Evolutionary conservation across 2,797 vertebrate genomes (phyloP).

Genomic region (Orestias chungarensis): DNA sequence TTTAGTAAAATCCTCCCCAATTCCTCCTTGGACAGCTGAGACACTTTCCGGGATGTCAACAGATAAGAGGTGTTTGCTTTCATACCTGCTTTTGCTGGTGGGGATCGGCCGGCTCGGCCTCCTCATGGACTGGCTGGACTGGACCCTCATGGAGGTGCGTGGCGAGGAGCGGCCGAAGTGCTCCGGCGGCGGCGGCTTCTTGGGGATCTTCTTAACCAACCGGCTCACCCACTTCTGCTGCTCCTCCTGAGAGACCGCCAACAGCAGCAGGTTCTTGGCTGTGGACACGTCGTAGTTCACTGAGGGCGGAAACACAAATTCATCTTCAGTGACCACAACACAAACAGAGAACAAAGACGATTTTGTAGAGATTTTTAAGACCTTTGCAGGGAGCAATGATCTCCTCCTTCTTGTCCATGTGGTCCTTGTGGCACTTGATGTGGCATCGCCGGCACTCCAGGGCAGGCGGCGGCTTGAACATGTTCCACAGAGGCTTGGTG

Average conservation of each 20-base stretch:
- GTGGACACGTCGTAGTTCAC: slow-evolving; percentile 98
- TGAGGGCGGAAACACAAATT: slow-evolving; percentile 47
- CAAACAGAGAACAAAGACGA: no score
- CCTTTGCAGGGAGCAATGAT: slow-evolving; percentile 91
- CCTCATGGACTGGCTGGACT: slow-evolving; percentile 92
- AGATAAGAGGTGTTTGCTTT: neutral
- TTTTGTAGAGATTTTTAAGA: neutral
- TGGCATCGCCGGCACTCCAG: slow-evolving; percentile 96
- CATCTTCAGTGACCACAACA: neutral
- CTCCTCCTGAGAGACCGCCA: slow-evolving; percentile 93
- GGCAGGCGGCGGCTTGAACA: slow-evolving; percentile 96
- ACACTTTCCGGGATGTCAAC: no score
- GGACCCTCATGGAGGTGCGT: slow-evolving; percentile 93
- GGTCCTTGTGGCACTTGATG: slow-evolving; percentile 97
- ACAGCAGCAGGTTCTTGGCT: slow-evolving; percentile 95
- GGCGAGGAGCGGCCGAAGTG: slow-evolving; percentile 94
- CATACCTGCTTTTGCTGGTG: slow-evolving; percentile 94
- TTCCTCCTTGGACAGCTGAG: neutral
- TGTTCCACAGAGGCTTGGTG: slow-evolving; percentile 93
- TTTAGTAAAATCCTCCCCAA: neutral
- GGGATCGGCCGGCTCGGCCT: slow-evolving; percentile 95
- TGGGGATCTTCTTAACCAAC: slow-evolving; percentile 97
- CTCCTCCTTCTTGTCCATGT: slow-evolving; percentile 97
- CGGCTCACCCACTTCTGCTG: slow-evolving; percentile 99
- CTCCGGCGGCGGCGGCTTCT: slow-evolving; percentile 92